A percentile compares a stretch with the other conserved stretches of the same genome.
phyloP scores from a whole-genome alignment of 2,113 vertebrate species.

The Pungitius pungitius region DNA sequence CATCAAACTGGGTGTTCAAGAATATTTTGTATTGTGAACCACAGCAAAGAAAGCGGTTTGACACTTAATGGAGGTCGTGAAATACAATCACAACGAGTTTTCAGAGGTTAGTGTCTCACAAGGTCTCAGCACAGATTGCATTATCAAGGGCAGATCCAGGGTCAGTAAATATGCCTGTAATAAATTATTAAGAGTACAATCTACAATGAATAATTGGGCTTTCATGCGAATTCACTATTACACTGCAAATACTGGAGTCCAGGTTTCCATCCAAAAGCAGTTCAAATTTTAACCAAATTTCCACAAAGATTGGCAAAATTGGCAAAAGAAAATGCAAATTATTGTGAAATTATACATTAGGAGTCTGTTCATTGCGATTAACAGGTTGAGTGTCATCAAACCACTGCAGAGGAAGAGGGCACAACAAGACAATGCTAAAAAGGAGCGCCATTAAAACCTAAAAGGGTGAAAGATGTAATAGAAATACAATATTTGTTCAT shows the following conservation, averaged over 20 bases:
- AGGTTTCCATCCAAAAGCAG: background rate
- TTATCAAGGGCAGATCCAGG: background rate
- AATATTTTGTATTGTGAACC: background rate
- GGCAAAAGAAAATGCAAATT: background rate
- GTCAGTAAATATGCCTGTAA: conserved; percentile 9
- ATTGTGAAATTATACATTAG: background rate
- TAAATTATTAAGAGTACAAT: conserved; percentile 7
- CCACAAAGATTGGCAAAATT: background rate
- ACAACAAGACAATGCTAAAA: background rate
- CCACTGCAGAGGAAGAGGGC: background rate
- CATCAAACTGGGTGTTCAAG: background rate
- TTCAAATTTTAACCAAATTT: background rate
- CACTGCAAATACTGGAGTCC: background rate
- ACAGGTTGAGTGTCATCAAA: background rate
- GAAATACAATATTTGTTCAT: background rate
- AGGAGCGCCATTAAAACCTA: background rate
- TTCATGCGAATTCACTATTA: background rate
- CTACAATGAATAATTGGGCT: background rate
- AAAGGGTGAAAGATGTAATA: background rate
- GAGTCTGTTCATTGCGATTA: background rate
- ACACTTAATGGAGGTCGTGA: background rate
- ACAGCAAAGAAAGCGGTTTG: background rate
- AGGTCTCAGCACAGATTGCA: background rate
- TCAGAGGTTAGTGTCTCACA: background rate
- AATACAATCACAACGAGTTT: conserved; percentile 1